These are phyloP conservation scores for Rousettus leschenaultii DNA, from an alignment of 2,113 vertebrate genomes.

Conservation along the genomic window DNA sequence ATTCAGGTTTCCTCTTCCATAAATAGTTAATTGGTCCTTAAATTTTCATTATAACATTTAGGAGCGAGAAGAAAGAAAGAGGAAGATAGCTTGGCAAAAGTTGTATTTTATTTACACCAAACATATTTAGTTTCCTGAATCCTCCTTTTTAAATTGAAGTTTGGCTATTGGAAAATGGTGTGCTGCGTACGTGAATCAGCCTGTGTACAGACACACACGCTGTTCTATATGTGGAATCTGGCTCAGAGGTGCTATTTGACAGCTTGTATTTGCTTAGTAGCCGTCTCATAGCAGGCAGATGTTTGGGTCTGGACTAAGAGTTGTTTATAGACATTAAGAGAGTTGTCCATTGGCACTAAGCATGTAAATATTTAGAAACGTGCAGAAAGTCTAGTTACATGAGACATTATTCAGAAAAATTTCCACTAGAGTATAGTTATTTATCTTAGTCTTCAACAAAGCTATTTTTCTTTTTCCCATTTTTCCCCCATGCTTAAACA, in stretches of 20 bases:
- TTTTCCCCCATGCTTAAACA: background rate
- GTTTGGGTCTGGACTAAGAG: constrained; percentile 39
- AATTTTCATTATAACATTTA: background rate
- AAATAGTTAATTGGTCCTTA: background rate
- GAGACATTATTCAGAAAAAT: constrained; percentile 44
- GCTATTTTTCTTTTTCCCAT: background rate
- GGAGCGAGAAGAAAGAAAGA: background rate
- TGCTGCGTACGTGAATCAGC: background rate
- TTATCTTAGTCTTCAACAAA: background rate
- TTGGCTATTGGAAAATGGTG: background rate
- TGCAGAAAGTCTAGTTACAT: background rate
- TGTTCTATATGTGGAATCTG: background rate
- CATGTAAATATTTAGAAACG: constrained; percentile 50
- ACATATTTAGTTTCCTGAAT: background rate
- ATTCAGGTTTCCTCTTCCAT: background rate
- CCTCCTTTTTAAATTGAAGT: background rate
- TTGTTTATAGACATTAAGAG: constrained; percentile 54
- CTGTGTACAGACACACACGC: background rate
- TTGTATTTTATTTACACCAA: constrained; percentile 10
- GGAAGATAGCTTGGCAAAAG: background rate
- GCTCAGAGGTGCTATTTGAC: constrained; percentile 52
- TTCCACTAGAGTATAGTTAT: background rate
- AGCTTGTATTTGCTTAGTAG: constrained; percentile 62
- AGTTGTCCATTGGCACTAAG: constrained; percentile 23
- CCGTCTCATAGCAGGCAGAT: constrained; percentile 32